Percentiles rank a stretch among this genome's conserved stretches.
Evolutionary conservation across 2,797 vertebrate genomes (phyloP).

Genomic region (Percopsis omiscomaycus): DNA sequence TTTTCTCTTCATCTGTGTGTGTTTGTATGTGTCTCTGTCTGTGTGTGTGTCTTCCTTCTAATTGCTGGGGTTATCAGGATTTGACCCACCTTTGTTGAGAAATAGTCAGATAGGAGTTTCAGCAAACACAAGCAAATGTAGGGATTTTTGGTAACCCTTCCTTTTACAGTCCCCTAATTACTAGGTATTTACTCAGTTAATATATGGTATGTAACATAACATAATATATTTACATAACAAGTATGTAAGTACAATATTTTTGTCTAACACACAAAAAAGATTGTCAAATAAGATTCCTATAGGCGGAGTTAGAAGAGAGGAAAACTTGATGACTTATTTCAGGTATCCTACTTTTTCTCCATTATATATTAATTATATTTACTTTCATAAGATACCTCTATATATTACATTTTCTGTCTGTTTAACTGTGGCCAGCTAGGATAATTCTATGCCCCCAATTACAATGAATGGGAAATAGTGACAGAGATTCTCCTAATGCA

Average conservation of each 20-base stretch:
- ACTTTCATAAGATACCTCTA: too few relatives aligned
- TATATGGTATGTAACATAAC: too few relatives aligned
- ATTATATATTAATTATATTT: too few relatives aligned
- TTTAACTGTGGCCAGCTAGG: too few relatives aligned
- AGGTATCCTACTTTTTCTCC: too few relatives aligned
- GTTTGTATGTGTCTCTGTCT: constrained; percentile 14
- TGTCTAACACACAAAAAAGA: constrained; percentile 25
- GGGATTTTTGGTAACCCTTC: too few relatives aligned
- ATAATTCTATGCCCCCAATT: constrained; percentile 8
- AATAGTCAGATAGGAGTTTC: constrained; percentile 56
- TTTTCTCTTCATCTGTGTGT: constrained; percentile 38
- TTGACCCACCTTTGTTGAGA: constrained; percentile 61
- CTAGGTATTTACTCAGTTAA: too few relatives aligned
- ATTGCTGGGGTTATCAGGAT: constrained; percentile 64
- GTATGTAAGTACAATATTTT: too few relatives aligned
- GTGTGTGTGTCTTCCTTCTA: constrained; percentile 33
- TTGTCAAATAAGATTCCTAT: constrained; percentile 63
- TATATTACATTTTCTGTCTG: too few relatives aligned
- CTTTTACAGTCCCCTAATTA: too few relatives aligned
- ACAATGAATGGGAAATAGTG: constrained; percentile 28
- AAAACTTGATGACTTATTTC: too few relatives aligned
- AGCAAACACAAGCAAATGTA: constrained; percentile 27
- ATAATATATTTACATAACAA: too few relatives aligned
- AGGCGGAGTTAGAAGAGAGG: constrained; percentile 36
- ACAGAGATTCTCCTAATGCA: constrained; percentile 19